These are phyloP conservation scores for Petrolisthes cinctipes DNA, from an alignment of 2,888 invertebrate species.

Conservation along the genomic window DNA sequence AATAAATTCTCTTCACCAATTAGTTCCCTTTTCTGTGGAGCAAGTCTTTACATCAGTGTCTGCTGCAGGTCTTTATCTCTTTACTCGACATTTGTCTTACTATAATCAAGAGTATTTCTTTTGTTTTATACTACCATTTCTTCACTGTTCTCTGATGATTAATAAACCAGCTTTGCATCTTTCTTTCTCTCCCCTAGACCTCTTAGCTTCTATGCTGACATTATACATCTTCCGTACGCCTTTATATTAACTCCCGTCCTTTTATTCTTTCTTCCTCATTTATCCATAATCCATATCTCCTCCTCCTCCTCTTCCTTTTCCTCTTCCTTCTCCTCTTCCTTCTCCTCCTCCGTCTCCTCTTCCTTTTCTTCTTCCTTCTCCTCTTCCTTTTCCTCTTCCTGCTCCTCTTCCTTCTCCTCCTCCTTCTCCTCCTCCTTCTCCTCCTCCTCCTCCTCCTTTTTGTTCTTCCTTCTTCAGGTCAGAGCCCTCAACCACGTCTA, in stretches of 20 bases:
- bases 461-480: neutral
- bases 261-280: slow-evolving; percentile 12
- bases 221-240: neutral
- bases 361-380: neutral
- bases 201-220: neutral
- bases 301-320: neutral
- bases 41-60: no score
- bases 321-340: neutral
- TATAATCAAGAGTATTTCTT: no score
- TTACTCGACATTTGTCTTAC: no score
- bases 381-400: neutral
- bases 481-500: neutral
- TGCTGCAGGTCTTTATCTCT: no score
- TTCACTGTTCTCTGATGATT: neutral
- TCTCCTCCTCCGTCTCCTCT: neutral
- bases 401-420: neutral
- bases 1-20: no score
- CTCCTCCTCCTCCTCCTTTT: neutral
- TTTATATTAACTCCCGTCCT: neutral
- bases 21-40: no score
- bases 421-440: neutral
- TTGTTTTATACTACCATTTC: no score
- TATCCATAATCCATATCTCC: neutral
- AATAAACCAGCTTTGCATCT: neutral
- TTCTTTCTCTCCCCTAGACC: neutral